These are phyloP conservation scores for Cynocephalus volans DNA, from an alignment of 2,113 vertebrate genomes.

Conservation along the genomic window DNA sequence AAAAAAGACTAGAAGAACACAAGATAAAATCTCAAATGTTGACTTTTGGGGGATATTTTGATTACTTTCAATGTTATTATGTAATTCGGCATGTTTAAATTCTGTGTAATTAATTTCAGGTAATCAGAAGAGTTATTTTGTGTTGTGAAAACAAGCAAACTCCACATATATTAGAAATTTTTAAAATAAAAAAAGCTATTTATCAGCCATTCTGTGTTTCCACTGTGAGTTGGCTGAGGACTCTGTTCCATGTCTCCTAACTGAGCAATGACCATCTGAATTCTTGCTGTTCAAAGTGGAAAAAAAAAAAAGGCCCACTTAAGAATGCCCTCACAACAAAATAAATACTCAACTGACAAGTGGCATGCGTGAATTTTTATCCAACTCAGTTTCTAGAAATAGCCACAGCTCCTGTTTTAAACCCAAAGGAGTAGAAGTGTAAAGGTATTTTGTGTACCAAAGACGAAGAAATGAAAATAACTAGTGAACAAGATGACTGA, in stretches of 20 bases:
- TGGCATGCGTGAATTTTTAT: background rate
- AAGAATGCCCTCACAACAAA: background rate
- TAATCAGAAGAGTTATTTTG: background rate
- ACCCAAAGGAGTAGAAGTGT: rapidly evolving
- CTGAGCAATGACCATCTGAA: background rate
- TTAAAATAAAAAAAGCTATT: background rate
- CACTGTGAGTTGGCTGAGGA: background rate
- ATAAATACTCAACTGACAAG: background rate
- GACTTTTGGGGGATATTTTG: background rate
- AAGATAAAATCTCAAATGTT: background rate
- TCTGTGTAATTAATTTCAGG: background rate
- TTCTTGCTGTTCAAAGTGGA: too few species aligned
- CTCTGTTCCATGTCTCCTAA: rapidly evolving
- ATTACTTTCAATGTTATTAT: background rate
- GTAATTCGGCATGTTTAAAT: background rate
- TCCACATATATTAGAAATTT: background rate
- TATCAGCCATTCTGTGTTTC: background rate
- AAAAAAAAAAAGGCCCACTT: background rate
- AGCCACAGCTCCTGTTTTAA: background rate
- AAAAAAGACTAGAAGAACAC: background rate
- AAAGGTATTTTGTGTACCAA: background rate
- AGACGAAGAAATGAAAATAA: background rate
- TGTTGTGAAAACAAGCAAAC: background rate
- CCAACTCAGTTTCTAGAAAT: background rate
- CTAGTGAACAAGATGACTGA: background rate